Base-by-base conservation (phyloP, 2,888 invertebrate genomes). In the Euplagia quadripunctaria region DNA sequence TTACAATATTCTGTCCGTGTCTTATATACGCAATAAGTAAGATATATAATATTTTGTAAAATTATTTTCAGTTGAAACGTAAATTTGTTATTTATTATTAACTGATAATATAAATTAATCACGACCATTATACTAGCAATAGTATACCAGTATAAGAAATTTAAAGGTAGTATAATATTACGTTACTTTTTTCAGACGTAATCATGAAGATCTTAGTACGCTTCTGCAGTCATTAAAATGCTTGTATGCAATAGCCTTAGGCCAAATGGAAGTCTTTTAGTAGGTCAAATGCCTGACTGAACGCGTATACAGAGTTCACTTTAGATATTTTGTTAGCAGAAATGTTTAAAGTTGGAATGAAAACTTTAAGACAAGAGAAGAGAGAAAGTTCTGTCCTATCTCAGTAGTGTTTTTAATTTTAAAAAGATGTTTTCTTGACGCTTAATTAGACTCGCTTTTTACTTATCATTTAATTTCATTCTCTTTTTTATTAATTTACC, bases 351-450 rank as follows among this genome's bases (percentile, higher is more conserved):
- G 12, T 31, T 61, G 31, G 1, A 31, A 61, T 31, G 14, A 14
- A 61, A 14, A 31, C 6, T 31, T 20, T 20, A 20, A 58, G n/a
- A n/a, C 0, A n/a, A n/a, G n/a, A n/a, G n/a, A n/a, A n/a, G n/a
- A n/a, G n/a, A n/a, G n/a, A 31, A 31, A 61, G 14, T 70, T 61
- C 14, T 11, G 12, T 68, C 31, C 14, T 64, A 52, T 52, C 49
- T 42, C 17, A 58, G 51, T 12, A 65, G 68, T 74, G 63, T 71
- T 68, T 71, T 73, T 72, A 66, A 74, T 77, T 68, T 76, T 14
- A 61, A 64, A 20, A 49, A 70, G 66, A 74, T 68, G 43, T 70
- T 74, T 71, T 76, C 20, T 69, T 68, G 52, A 55, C 63, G 49
- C 17, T 64, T 73, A 72, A 71, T 77, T 76, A 58, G 16, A 63